Base-by-base conservation (phyloP, 53 echinoderm and acorn worm genomes). In the Luidia sarsii region DNA sequence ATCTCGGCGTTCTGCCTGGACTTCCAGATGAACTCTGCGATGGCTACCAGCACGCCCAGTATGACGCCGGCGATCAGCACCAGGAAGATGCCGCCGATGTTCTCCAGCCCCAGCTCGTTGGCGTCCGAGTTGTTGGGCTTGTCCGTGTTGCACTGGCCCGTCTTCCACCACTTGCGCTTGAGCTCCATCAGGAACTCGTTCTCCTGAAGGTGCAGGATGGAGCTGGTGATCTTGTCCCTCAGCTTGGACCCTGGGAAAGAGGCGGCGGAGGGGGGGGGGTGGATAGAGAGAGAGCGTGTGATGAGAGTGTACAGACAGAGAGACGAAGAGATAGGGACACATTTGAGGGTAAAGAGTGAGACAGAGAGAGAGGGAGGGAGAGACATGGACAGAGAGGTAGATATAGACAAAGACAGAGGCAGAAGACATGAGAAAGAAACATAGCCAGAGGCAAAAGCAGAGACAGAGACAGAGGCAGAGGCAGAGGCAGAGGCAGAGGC, bases 11-110 rank as follows among this genome's bases (percentile, higher is more conserved):
- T 94, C 41, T 97, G 94, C 56, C 90, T 88, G 4, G 94, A 94
- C 77, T 97, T 97, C 99, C 99, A 97, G 3, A 97, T 79, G 46
- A 97, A 97, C 83, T 97, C 99, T 15, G 86, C 91, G 11, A 97
- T 75, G 13, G 91, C 99, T 24, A 89, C 90, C 27, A 97, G 72
- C 18, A 97, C 33, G 3, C 93, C 91, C 10, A 97, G 84, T 10
- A 91, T 54, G 48, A 97, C 74, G 16, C 99, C 99, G 10, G 89
- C 94, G 24, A 94, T 68, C 39, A 97, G 89, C 64, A 97, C 99
- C 36, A 97, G 86, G 64, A 97, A 97, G 60, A 97, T 94, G 1
- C 99, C 99, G 9, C 99, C 99, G 37, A 97, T 97, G 71, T 97
- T 97, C 59, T 91, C 91, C 14, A 94, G 57, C 4, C 99, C 99